Evolutionary conservation across 2,797 vertebrate genomes (phyloP).

Genomic region (Semaprochilodus insignis): DNA sequence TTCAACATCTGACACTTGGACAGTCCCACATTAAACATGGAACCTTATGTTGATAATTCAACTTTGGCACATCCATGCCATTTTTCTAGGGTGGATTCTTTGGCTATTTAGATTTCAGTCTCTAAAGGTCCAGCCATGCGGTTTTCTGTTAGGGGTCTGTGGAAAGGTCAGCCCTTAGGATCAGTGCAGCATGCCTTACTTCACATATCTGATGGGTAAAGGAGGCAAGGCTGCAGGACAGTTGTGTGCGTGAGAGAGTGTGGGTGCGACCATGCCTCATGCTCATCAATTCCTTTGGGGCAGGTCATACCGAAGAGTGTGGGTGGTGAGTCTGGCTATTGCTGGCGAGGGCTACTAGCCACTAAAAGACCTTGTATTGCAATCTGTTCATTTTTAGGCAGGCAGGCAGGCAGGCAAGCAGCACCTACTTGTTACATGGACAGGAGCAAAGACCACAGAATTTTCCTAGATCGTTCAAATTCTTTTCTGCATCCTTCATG

Average conservation of each 20-base stretch:
- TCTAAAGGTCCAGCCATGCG: constrained; percentile 37
- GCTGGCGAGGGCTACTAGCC: constrained; percentile 68
- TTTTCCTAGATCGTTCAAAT: constrained; percentile 99
- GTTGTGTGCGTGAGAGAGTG: constrained; percentile 75
- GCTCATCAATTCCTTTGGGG: constrained; percentile 81
- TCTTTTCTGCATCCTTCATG: constrained; percentile 99
- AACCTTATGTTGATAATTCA: neutral
- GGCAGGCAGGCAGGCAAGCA: constrained; percentile 94
- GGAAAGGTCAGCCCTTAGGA: constrained; percentile 44
- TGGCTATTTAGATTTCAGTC: constrained; percentile 31
- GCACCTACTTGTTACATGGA: constrained; percentile 99
- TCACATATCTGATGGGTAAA: constrained; percentile 51
- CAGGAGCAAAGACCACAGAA: constrained; percentile 99
- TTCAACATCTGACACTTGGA: neutral
- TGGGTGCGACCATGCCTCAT: constrained; percentile 80
- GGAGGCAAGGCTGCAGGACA: constrained; percentile 75
- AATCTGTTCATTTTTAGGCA: constrained; percentile 73
- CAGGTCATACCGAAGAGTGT: constrained; percentile 78
- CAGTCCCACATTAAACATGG: neutral
- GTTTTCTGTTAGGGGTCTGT: constrained; percentile 39
- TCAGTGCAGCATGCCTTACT: constrained; percentile 82
- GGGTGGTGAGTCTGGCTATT: constrained; percentile 53
- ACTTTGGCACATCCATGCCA: constrained; percentile 53
- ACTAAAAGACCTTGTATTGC: constrained; percentile 67
- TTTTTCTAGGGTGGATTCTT: constrained; percentile 23